phyloP scores from a whole-genome alignment of 2,888 invertebrate genomes.

The Brenthis hecate region DNA sequence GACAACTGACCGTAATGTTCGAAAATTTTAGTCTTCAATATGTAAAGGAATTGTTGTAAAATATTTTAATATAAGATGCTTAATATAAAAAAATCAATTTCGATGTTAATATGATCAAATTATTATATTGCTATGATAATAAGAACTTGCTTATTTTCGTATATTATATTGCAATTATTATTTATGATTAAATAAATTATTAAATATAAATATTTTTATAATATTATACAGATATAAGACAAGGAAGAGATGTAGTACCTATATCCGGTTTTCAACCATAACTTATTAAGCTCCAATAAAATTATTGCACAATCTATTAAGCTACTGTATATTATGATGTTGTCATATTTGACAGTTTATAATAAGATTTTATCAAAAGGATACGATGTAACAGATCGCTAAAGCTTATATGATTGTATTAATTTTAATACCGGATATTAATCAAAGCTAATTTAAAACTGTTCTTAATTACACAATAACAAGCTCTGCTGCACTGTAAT shows the following conservation, averaged over 20 bases:
- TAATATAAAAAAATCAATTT: background rate
- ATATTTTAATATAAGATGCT: background rate
- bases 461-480: background rate
- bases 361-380: slow-evolving; percentile 14
- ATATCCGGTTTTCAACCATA: background rate
- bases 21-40: slow-evolving; percentile 26
- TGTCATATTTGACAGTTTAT: slow-evolving; percentile 5
- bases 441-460: slow-evolving; percentile 18
- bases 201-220: too few relatives aligned
- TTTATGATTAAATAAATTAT: too few relatives aligned
- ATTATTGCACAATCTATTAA: background rate
- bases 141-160: too few relatives aligned
- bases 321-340: background rate
- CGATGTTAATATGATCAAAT: too few relatives aligned
- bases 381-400: slow-evolving; percentile 18
- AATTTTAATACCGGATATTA: slow-evolving; percentile 19
- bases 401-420: background rate
- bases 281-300: background rate
- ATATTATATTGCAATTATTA: too few relatives aligned
- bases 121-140: too few relatives aligned
- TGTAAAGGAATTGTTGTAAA: background rate
- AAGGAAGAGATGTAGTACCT: too few relatives aligned
- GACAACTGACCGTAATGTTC: slow-evolving; percentile 28
- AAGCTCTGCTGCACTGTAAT: background rate
- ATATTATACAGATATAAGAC: too few relatives aligned